phyloP scores from a whole-genome alignment of 2,888 invertebrate species.

The Plagodis dolabraria region DNA sequence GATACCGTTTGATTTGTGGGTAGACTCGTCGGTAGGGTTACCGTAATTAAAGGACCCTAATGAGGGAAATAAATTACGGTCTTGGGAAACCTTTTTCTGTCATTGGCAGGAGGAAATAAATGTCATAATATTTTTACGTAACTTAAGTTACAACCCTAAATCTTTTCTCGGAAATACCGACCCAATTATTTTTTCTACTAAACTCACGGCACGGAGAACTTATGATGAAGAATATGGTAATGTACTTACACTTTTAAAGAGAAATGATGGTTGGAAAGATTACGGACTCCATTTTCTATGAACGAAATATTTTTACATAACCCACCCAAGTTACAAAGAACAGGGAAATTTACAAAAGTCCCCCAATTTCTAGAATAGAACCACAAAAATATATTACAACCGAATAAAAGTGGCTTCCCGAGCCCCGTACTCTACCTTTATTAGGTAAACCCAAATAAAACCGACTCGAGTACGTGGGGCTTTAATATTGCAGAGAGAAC shows the following conservation, averaged over 20 bases:
- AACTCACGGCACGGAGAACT: no score
- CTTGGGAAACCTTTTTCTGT: constrained; percentile 11
- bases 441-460: constrained; percentile 25
- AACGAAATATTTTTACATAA: neutral
- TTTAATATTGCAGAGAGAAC: constrained; percentile 17
- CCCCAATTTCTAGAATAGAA: constrained; percentile 13
- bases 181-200: no score
- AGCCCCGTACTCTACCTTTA: constrained; percentile 14
- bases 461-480: constrained; percentile 4
- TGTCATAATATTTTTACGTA: neutral
- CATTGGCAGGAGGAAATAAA: constrained; percentile 7
- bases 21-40: neutral
- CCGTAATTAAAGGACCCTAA: constrained; percentile 11
- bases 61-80: constrained; percentile 8
- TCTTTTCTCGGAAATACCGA: no score
- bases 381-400: constrained; percentile 9
- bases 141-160: no score
- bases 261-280: no score
- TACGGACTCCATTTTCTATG: no score
- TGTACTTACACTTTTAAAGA: no score
- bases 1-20: constrained; percentile 4
- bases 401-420: constrained; percentile 8
- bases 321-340: no score
- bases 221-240: no score
- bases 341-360: neutral